Base-by-base conservation (phyloP, 2,888 invertebrate genomes). In the Troides oblongomaculatus region DNA sequence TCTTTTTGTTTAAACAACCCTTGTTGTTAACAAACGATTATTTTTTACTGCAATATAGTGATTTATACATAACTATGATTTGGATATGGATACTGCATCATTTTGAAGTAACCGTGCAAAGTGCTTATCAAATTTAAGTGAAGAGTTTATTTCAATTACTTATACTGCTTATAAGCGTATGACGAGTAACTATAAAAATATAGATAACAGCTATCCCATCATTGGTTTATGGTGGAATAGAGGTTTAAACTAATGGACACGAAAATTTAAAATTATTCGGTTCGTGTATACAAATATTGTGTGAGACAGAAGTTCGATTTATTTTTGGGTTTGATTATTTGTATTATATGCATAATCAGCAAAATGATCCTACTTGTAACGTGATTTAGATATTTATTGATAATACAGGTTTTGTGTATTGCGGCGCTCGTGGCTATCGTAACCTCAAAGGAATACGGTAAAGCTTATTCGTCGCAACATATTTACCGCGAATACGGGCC, bases 401-500 rank as follows among this genome's bases (percentile, higher is more conserved):
- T n/a, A n/a, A 53, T 53, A 12, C 67, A 78, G 79, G 72, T 79
- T 10, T 57, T 85, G 67, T 84, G 81, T 72, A 66, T 88, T 23
- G 75, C 80, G 25, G 84, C 81, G 43, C 72, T 84, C 18, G 76
- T 79, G 10, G 83, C 80, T 30, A 80, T 80, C 14, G 80, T 72
- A 30, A 74, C 80, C 58, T 82, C 73, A 78, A 81, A 75, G 85
- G 77, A 75, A 25, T 77, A 94, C 82, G 76, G 84, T 79, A 73
- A 86, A 83, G 84, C 85, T 0, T 85, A 80, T 75, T 89, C 89
- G 4, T 87, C 88, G 3, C 88, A 88, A 72, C 82, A 81, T 72
- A 82, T 89, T 82, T 74, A 84, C 56, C 78, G 88, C 67, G 76
- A 89, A 77, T 79, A 78, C 72, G 88, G 83, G 50, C 89, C 78